These are phyloP conservation scores for Carterocephalus palaemon DNA, from an alignment of 2,888 invertebrate species.

Conservation along the genomic window DNA sequence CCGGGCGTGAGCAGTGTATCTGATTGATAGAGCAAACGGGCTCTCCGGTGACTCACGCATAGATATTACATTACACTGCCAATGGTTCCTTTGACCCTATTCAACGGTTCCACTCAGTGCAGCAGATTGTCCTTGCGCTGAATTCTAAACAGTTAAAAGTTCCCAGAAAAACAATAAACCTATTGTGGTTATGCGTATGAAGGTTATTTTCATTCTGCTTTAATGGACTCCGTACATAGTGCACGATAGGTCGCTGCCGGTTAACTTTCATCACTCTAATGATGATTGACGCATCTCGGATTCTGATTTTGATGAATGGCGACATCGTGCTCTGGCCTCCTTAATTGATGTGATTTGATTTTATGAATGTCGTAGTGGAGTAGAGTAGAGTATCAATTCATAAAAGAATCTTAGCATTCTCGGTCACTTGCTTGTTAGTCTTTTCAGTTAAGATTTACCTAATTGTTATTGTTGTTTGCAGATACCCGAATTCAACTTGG, in stretches of 20 bases:
- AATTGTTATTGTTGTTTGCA: slow-evolving; percentile 39
- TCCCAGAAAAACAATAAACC: slow-evolving; percentile 61
- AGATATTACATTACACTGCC: slow-evolving; percentile 57
- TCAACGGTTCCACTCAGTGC: slow-evolving; percentile 62
- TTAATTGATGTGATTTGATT: not conserved
- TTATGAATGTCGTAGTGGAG: no score
- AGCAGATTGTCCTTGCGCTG: slow-evolving; percentile 66
- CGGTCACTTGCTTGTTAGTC: not conserved
- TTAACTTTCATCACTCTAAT: slow-evolving; percentile 19
- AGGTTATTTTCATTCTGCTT: slow-evolving; percentile 34
- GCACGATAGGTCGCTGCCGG: slow-evolving; percentile 7
- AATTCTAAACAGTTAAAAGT: slow-evolving; percentile 55
- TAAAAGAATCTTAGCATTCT: no score
- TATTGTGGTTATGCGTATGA: slow-evolving; percentile 29
- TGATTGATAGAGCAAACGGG: slow-evolving; percentile 63
- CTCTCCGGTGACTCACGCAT: slow-evolving; percentile 66
- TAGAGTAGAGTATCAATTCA: no score
- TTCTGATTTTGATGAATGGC: slow-evolving; percentile 9
- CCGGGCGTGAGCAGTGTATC: slow-evolving; percentile 55
- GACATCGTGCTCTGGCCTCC: no score
- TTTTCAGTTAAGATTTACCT: not conserved
- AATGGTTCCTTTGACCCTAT: slow-evolving; percentile 72
- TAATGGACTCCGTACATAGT: slow-evolving; percentile 15
- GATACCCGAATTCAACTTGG: slow-evolving; percentile 80
- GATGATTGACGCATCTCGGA: slow-evolving; percentile 13